Conservation (phyloP, 2,797 vertebrate species). For the Heliangelus exortis region DNA sequence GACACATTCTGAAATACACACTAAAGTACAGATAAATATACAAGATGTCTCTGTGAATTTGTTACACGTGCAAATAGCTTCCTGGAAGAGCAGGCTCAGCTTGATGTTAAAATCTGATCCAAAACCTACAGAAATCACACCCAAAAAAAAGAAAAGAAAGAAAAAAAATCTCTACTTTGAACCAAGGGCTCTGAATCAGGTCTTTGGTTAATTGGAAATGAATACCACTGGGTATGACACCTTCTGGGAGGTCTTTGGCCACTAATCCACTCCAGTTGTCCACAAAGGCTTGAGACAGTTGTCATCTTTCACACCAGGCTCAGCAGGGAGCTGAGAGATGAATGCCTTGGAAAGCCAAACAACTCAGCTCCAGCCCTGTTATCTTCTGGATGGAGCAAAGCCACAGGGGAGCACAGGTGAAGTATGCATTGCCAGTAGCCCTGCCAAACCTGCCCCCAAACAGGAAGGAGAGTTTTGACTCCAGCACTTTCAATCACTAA, state of each 20-base stretch:
- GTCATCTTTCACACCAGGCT: neutral
- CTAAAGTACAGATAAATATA: constrained; percentile 48
- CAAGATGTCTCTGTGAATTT: constrained; percentile 40
- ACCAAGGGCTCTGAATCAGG: neutral
- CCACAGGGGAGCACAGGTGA: neutral
- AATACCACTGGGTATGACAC: neutral
- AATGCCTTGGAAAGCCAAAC: constrained; percentile 6
- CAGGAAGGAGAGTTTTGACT: neutral
- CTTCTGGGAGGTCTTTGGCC: constrained; percentile 17
- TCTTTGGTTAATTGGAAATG: constrained; percentile 16
- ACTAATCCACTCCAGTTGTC: constrained; percentile 47
- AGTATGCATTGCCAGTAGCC: neutral
- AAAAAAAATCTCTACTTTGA: neutral
- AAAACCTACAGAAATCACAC: neutral
- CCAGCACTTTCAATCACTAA: neutral
- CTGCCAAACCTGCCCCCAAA: neutral
- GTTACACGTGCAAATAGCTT: constrained; percentile 45
- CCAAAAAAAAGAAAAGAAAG: neutral
- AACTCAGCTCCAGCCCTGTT: neutral
- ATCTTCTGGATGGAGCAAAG: constrained; percentile 2
- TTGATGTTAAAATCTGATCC: neutral
- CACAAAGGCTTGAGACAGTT: neutral
- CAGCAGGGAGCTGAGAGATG: constrained; percentile 20
- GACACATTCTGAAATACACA: constrained; percentile 18
- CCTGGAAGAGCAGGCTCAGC: constrained; percentile 8